phyloP scores from a whole-genome alignment of 2,797 vertebrate species.

The Lacerta agilis region DNA sequence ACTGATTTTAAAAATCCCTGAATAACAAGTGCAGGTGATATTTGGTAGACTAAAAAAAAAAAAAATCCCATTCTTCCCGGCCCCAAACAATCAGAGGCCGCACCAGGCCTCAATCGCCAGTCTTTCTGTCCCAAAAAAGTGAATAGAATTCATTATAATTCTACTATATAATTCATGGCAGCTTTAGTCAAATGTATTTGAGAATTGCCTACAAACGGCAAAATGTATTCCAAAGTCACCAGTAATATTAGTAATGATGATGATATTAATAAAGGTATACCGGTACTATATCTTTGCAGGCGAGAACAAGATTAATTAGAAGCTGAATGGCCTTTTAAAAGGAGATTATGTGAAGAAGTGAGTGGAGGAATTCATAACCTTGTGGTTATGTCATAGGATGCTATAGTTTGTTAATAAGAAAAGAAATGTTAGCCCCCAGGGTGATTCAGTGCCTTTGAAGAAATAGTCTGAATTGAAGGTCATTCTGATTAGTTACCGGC shows the following conservation, averaged over 20 bases:
- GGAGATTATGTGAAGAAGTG: background rate
- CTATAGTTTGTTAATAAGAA: constrained; percentile 38
- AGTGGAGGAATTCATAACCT: constrained; percentile 15
- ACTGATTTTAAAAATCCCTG: background rate
- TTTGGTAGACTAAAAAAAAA: background rate
- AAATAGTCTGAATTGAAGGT: background rate
- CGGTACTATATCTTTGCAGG: background rate
- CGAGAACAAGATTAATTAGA: background rate
- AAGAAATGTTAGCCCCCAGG: constrained; percentile 55
- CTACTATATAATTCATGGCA: background rate
- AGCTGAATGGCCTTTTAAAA: fast-evolving
- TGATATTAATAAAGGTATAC: background rate
- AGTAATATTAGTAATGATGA: background rate
- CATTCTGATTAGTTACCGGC: constrained; percentile 21
- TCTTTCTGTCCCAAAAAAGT: background rate
- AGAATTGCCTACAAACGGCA: constrained; percentile 20
- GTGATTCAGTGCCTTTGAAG: constrained; percentile 62
- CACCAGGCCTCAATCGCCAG: background rate
- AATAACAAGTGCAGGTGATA: background rate
- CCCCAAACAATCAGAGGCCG: background rate
- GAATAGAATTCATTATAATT: background rate
- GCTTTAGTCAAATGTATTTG: background rate
- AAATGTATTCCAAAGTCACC: background rate
- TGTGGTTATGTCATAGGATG: constrained; percentile 18
- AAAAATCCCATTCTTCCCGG: background rate